Percentiles rank a stretch among this genome's conserved stretches.
Evolutionary conservation across 2,113 vertebrate genomes (phyloP).

Genomic region (Isurus oxyrinchus): DNA sequence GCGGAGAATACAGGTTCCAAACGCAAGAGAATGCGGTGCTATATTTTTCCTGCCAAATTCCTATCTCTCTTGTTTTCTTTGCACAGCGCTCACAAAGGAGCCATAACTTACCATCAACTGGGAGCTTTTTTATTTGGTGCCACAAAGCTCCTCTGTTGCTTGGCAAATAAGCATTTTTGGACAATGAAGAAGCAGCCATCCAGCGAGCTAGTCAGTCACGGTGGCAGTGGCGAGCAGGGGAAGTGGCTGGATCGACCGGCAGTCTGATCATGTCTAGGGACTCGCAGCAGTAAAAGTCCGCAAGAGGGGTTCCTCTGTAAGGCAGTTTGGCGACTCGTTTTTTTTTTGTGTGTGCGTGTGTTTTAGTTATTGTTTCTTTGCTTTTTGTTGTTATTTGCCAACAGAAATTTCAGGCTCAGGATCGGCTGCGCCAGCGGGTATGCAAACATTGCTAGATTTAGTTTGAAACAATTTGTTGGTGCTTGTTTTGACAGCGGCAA

Average conservation of each 20-base stretch:
- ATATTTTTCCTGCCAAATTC: conserved; percentile 32
- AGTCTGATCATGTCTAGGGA: conserved; percentile 46
- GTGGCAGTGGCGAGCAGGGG: conserved; percentile 40
- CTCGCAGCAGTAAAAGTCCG: conserved; percentile 35
- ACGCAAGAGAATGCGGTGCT: conserved; percentile 66
- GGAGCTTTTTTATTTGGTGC: background rate
- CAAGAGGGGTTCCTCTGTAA: background rate
- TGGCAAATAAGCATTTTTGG: conserved; percentile 38
- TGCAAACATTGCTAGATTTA: conserved; percentile 82
- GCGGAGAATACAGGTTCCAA: conserved; percentile 58
- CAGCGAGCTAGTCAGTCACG: conserved; percentile 14
- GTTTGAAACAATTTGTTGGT: conserved; percentile 77
- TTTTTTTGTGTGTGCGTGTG: background rate
- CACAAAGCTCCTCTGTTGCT: conserved; percentile 35
- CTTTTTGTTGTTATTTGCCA: background rate
- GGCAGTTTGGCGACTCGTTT: background rate
- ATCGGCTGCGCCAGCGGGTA: conserved; percentile 75
- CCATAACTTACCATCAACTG: conserved; percentile 36
- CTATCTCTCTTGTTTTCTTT: conserved; percentile 29
- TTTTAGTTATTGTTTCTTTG: background rate
- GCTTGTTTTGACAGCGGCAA: conserved; percentile 78
- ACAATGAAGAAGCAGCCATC: conserved; percentile 27
- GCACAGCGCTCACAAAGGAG: conserved; percentile 23
- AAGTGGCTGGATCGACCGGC: conserved; percentile 46
- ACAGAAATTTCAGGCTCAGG: conserved; percentile 51